These are phyloP conservation scores for Lates japonicus DNA, from an alignment of 2,797 vertebrate species.

Conservation along the genomic window DNA sequence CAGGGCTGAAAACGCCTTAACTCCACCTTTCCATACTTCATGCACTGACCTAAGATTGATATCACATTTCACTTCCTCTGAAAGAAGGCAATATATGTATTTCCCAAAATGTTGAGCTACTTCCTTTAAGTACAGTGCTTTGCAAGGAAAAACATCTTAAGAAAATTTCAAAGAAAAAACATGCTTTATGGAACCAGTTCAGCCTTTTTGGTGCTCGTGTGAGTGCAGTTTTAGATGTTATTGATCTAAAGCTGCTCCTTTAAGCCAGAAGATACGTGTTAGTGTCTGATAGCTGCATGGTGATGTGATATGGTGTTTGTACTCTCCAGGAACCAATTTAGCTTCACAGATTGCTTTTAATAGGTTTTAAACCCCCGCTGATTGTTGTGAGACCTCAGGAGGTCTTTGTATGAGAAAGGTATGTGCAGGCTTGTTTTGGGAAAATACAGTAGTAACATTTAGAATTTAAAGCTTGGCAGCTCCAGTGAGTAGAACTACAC, in stretches of 20 bases:
- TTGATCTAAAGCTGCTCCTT: constrained; percentile 69
- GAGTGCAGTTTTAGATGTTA: constrained; percentile 58
- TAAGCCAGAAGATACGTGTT: constrained; percentile 60
- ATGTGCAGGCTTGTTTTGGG: constrained; percentile 11
- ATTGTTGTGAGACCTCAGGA: constrained; percentile 57
- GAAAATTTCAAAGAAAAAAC: constrained; percentile 19
- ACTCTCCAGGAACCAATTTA: constrained; percentile 63
- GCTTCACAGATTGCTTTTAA: constrained; percentile 74
- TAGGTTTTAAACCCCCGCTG: constrained; percentile 64
- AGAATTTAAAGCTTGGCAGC: constrained; percentile 38
- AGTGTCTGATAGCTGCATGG: constrained; percentile 41
- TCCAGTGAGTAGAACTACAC: constrained; percentile 15
- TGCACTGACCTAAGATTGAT: constrained; percentile 2
- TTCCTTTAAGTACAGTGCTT: constrained; percentile 14
- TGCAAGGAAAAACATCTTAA: constrained; percentile 37
- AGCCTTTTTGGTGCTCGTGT: constrained; percentile 38
- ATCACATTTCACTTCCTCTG: constrained; percentile 5
- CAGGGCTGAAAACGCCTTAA: neutral
- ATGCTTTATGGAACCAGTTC: constrained; percentile 34
- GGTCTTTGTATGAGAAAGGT: constrained; percentile 42
- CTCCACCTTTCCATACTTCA: neutral
- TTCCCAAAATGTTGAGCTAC: constrained; percentile 27
- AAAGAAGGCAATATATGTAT: constrained; percentile 13
- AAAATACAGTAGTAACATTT: constrained; percentile 10
- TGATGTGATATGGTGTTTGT: constrained; percentile 58